Percentiles rank a stretch among this genome's conserved stretches.
Conservation (phyloP, 2,888 invertebrate species). For the Pyrgus malvae region DNA sequence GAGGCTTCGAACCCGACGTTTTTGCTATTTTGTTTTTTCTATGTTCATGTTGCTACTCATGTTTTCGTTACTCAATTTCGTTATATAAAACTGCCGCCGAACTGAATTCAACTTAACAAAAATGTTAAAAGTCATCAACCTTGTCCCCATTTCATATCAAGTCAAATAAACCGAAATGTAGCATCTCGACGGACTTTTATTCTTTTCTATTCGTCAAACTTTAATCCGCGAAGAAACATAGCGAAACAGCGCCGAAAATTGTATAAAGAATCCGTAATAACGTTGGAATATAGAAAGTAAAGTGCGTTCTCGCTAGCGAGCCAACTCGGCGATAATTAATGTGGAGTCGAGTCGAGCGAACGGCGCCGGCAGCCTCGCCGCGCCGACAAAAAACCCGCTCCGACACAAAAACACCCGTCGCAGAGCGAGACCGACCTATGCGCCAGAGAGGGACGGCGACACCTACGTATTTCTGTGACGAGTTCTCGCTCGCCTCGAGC, state of each 20-base stretch:
- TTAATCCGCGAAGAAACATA: conserved; percentile 27
- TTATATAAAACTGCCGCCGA: conserved; percentile 8
- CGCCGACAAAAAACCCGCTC: conserved; percentile 78
- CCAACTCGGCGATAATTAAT: conserved; percentile 77
- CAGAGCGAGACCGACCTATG: conserved; percentile 57
- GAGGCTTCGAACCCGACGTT: too few species aligned
- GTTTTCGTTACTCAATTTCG: background rate
- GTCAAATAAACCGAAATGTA: background rate
- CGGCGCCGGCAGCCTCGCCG: conserved; percentile 67
- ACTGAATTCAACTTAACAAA: conserved; percentile 22
- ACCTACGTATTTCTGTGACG: conserved; percentile 75
- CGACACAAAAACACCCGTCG: conserved; percentile 79
- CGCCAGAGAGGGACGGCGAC: conserved; percentile 55
- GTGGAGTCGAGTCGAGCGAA: conserved; percentile 70
- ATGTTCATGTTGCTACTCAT: background rate
- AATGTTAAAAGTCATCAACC: conserved; percentile 21
- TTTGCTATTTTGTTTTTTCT: background rate
- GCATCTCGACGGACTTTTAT: conserved; percentile 7
- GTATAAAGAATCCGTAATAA: conserved; percentile 48
- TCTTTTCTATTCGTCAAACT: background rate
- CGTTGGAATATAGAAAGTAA: conserved; percentile 75
- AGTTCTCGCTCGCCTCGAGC: conserved; percentile 75
- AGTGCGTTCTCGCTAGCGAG: conserved; percentile 70
- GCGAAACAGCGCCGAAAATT: conserved; percentile 37
- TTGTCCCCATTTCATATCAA: conserved; percentile 14